phyloP scores from a whole-genome alignment of 2,888 invertebrate species.

The Macaria liturata region DNA sequence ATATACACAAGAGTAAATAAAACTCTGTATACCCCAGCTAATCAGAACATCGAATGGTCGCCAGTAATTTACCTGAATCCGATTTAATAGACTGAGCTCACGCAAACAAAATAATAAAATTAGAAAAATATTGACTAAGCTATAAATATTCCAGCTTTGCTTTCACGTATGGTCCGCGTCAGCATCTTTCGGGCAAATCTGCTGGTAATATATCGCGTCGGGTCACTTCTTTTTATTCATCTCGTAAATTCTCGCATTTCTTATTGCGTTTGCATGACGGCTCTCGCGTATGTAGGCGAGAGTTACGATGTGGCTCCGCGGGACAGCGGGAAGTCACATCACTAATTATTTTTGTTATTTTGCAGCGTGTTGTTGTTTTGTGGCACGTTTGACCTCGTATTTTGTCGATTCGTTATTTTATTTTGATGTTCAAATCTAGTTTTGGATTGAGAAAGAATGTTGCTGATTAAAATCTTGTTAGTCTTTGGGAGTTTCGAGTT shows the following conservation, averaged over 20 bases:
- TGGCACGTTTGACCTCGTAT: slow-evolving; percentile 33
- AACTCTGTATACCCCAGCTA: neutral
- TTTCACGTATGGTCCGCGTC: slow-evolving; percentile 49
- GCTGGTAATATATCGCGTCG: slow-evolving; percentile 56
- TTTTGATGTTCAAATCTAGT: slow-evolving; percentile 25
- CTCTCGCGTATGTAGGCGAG: slow-evolving; percentile 56
- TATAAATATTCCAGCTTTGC: slow-evolving; percentile 34
- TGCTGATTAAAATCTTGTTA: neutral
- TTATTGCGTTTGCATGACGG: slow-evolving; percentile 57
- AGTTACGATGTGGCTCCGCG: slow-evolving; percentile 49
- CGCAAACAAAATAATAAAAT: slow-evolving; percentile 24
- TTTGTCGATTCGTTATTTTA: slow-evolving; percentile 32
- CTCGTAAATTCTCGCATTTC: slow-evolving; percentile 59
- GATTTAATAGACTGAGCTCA: slow-evolving; percentile 7
- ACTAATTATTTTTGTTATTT: slow-evolving; percentile 60
- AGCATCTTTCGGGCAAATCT: slow-evolving; percentile 62
- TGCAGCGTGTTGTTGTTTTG: slow-evolving; percentile 23
- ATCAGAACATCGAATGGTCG: slow-evolving; percentile 2
- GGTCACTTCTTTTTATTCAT: slow-evolving; percentile 55
- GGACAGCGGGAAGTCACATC: slow-evolving; percentile 53
- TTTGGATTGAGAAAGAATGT: slow-evolving; percentile 2
- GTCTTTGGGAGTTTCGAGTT: too few species aligned
- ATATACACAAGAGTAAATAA: neutral
- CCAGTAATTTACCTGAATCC: neutral
- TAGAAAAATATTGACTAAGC: slow-evolving; percentile 6